A percentile compares a stretch with the other conserved stretches of the same genome.
Conservation (phyloP, 1,140 invertebrate species). For the Zaprionus capensis region DNA sequence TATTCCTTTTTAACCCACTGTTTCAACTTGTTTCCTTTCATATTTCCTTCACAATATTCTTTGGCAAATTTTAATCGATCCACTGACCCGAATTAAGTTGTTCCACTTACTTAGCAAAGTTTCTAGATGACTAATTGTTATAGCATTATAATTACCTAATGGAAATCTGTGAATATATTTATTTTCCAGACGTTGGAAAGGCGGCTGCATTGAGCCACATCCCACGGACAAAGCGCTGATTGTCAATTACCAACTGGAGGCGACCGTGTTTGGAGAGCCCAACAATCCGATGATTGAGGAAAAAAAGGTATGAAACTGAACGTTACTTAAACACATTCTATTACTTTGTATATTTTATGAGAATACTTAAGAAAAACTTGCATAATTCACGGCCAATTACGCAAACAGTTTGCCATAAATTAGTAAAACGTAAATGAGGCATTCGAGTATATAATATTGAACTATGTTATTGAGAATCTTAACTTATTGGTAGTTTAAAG, state of each 20-base stretch:
- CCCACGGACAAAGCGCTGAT: slow-evolving; percentile 95
- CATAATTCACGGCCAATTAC: neutral
- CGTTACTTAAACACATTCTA: neutral
- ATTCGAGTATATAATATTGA: too few relatives aligned
- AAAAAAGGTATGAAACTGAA: slow-evolving; percentile 88
- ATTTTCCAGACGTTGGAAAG: slow-evolving; percentile 89
- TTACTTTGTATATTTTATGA: neutral
- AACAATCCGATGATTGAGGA: slow-evolving; percentile 94
- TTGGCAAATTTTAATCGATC: neutral
- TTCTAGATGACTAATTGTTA: neutral
- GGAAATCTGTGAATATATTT: slow-evolving; percentile 20
- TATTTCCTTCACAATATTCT: neutral
- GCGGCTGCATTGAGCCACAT: slow-evolving; percentile 94
- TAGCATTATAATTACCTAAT: neutral
- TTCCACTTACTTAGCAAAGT: neutral
- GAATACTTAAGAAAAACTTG: neutral
- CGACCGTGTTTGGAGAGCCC: slow-evolving; percentile 92
- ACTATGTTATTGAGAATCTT: too few relatives aligned
- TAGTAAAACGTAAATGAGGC: neutral
- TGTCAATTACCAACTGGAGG: slow-evolving; percentile 95
- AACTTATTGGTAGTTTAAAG: too few relatives aligned
- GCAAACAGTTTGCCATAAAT: neutral
- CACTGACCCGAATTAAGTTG: neutral
- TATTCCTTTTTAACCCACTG: neutral
- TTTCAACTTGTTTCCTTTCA: neutral